Conservation (phyloP, 2,113 vertebrate species). For the Suncus etruscus region DNA sequence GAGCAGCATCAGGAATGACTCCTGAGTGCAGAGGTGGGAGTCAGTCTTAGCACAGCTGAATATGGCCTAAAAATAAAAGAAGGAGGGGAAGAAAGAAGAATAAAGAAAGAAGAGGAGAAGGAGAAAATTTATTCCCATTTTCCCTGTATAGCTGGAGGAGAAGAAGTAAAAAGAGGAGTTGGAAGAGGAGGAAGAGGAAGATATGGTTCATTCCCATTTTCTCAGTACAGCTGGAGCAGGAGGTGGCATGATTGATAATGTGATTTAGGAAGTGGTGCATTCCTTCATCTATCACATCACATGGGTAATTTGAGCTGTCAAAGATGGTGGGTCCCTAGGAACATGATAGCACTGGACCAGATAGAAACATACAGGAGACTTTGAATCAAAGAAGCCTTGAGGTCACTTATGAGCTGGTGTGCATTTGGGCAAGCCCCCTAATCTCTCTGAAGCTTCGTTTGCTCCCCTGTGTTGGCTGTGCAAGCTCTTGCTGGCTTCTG, state of each 20-base stretch:
- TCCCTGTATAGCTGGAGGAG: no score
- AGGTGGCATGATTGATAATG: background rate
- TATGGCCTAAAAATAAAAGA: no score
- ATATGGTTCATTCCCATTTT: background rate
- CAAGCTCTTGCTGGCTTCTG: background rate
- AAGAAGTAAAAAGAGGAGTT: no score
- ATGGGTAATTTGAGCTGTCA: constrained; percentile 14
- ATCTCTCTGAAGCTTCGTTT: background rate
- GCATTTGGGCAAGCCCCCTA: background rate
- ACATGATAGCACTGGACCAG: background rate
- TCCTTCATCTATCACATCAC: constrained; percentile 5
- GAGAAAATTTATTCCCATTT: no score
- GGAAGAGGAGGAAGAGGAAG: no score
- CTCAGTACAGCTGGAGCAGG: background rate
- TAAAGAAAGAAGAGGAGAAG: no score
- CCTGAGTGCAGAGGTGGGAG: no score
- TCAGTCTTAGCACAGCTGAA: no score
- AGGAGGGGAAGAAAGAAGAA: no score
- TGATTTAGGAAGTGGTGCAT: background rate
- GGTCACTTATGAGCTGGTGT: background rate
- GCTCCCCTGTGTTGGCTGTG: background rate
- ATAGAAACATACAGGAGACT: background rate
- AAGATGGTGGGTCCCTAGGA: background rate
- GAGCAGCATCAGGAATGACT: no score
- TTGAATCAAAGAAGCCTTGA: background rate